phyloP scores from a whole-genome alignment of 2,797 vertebrate genomes.

The Psittacula echo region DNA sequence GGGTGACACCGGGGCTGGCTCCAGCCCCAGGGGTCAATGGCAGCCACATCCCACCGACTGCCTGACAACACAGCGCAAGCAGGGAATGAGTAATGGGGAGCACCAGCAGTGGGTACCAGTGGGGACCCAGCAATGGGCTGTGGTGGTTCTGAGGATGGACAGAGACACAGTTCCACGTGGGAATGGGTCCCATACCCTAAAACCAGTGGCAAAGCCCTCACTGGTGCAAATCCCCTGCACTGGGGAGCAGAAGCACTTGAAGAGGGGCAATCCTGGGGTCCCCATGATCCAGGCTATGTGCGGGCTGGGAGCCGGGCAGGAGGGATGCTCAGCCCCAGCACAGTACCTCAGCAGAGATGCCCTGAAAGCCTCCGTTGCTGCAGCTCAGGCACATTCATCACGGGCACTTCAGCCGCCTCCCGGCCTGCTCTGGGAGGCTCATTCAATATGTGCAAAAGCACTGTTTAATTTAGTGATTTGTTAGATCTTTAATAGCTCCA shows the following conservation, averaged over 20 bases:
- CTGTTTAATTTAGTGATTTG: background rate
- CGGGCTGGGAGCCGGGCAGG: rapidly evolving
- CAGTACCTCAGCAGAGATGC: background rate
- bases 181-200: background rate
- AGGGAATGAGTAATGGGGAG: background rate
- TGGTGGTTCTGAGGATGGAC: rapidly evolving
- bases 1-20: background rate
- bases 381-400: background rate
- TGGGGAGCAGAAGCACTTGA: no score
- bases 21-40: background rate
- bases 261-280: background rate
- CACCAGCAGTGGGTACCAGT: rapidly evolving
- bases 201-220: rapidly evolving
- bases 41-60: background rate
- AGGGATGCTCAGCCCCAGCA: background rate
- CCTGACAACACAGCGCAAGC: background rate
- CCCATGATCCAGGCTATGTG: no score
- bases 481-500: background rate
- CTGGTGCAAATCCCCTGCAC: rapidly evolving
- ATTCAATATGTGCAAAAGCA: background rate
- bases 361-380: background rate
- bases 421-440: background rate
- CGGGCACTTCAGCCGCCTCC: rapidly evolving
- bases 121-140: background rate
- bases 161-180: rapidly evolving